phyloP scores from a whole-genome alignment of 1,140 invertebrate genomes.

The Ceratoteleas bidentatus region DNA sequence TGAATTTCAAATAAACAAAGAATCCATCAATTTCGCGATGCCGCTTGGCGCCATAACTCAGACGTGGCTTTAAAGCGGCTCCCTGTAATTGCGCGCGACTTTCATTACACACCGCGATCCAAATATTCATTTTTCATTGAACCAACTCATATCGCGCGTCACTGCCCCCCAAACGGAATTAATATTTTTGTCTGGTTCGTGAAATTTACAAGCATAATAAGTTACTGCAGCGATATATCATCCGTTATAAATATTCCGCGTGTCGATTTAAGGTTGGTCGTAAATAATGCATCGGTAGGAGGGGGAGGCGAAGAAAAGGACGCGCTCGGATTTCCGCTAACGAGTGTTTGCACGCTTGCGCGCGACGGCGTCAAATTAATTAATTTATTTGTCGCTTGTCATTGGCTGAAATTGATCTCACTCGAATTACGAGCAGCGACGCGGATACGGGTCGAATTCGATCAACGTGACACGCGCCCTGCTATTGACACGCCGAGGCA shows the following conservation, averaged over 20 bases:
- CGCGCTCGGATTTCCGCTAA: neutral
- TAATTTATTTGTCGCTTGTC: constrained; percentile 46
- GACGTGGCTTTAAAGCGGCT: too few relatives aligned
- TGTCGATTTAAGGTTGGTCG: constrained; percentile 11
- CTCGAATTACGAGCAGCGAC: constrained; percentile 20
- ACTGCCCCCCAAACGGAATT: too few relatives aligned
- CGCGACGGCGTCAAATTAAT: constrained; percentile 18
- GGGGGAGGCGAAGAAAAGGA: neutral
- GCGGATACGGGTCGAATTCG: constrained; percentile 27
- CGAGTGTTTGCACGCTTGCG: constrained; percentile 14
- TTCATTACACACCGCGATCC: too few relatives aligned
- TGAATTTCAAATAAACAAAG: too few relatives aligned
- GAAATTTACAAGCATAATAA: too few relatives aligned
- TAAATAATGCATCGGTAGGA: constrained; percentile 11
- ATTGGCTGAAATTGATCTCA: constrained; percentile 39
- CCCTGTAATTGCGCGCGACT: too few relatives aligned
- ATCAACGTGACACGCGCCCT: constrained; percentile 19
- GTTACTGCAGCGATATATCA: too few relatives aligned
- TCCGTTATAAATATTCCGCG: constrained; percentile 17
- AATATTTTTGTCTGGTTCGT: too few relatives aligned
- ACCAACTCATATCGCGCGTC: too few relatives aligned
- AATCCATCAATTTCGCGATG: too few relatives aligned
- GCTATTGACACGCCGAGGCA: constrained; percentile 25
- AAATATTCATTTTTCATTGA: too few relatives aligned
- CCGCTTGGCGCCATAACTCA: too few relatives aligned